A percentile compares a stretch with the other conserved stretches of the same genome.
These are phyloP conservation scores for Drosophila pseudotalamancana DNA, from an alignment of 2,888 invertebrate species.

Conservation along the genomic window DNA sequence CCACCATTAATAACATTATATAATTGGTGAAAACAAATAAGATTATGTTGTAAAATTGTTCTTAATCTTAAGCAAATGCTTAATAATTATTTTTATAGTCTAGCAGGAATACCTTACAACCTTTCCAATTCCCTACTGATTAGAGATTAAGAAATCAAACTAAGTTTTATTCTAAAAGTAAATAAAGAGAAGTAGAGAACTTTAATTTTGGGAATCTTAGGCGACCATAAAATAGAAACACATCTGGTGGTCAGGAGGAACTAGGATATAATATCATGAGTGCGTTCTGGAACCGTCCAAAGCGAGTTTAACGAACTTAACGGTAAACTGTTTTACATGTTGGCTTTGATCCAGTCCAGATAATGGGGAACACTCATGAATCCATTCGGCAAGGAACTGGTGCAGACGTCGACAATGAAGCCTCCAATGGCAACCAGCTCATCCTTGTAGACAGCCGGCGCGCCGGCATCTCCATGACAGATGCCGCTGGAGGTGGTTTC, in stretches of 20 bases:
- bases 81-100: no score
- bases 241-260: background rate
- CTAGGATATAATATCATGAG: background rate
- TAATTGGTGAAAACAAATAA: no score
- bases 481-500: slow-evolving; percentile 54
- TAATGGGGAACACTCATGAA: slow-evolving; percentile 73
- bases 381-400: slow-evolving; percentile 76
- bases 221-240: background rate
- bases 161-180: background rate
- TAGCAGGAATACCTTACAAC: no score
- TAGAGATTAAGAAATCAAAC: no score
- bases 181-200: background rate
- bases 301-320: background rate
- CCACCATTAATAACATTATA: no score
- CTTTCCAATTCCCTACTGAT: no score
- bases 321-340: slow-evolving; percentile 1
- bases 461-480: slow-evolving; percentile 82
- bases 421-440: slow-evolving; percentile 79
- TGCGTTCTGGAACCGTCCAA: background rate
- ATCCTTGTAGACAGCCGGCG: slow-evolving; percentile 77
- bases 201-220: background rate
- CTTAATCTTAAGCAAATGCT: no score
- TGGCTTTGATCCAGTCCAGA: slow-evolving; percentile 63
- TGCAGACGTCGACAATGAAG: slow-evolving; percentile 77
- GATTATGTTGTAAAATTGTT: no score